phyloP scores from a whole-genome alignment of 1,140 invertebrate species.

The Holcopasites calliopsidis region DNA sequence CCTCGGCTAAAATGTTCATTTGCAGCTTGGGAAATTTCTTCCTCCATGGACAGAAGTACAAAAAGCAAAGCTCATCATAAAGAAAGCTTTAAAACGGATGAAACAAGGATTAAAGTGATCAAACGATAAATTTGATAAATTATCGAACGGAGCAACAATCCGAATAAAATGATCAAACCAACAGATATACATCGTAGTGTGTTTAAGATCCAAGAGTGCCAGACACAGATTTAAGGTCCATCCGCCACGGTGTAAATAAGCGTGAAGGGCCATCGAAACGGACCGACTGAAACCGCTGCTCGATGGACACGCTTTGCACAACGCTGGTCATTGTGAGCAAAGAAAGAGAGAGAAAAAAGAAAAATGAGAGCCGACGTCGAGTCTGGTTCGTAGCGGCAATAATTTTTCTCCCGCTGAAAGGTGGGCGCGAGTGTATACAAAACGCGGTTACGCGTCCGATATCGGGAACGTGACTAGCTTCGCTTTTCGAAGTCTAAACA shows the following conservation, averaged over 20 bases:
- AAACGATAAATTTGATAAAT: too few species aligned
- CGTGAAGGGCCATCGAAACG: background rate
- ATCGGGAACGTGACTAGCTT: conserved; percentile 68
- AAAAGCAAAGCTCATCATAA: too few species aligned
- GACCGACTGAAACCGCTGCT: background rate
- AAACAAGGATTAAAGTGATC: too few species aligned
- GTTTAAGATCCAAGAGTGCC: background rate
- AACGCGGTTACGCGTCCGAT: conserved; percentile 55
- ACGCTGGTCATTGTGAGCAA: background rate
- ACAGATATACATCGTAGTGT: too few species aligned
- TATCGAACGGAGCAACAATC: too few species aligned
- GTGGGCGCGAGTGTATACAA: conserved; percentile 53
- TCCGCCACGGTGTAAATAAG: background rate
- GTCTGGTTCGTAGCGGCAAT: conserved; percentile 65
- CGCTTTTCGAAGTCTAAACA: conserved; percentile 68
- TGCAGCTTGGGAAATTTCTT: background rate
- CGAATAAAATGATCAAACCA: too few species aligned
- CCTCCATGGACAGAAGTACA: background rate
- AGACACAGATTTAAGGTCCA: background rate
- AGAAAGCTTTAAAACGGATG: too few species aligned
- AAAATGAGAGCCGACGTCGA: conserved; percentile 10
- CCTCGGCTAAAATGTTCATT: background rate
- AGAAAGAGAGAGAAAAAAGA: background rate
- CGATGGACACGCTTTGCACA: background rate
- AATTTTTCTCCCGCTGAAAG: conserved; percentile 67